Conservation (phyloP, 2,888 invertebrate species). For the Eupithecia inturbata region DNA sequence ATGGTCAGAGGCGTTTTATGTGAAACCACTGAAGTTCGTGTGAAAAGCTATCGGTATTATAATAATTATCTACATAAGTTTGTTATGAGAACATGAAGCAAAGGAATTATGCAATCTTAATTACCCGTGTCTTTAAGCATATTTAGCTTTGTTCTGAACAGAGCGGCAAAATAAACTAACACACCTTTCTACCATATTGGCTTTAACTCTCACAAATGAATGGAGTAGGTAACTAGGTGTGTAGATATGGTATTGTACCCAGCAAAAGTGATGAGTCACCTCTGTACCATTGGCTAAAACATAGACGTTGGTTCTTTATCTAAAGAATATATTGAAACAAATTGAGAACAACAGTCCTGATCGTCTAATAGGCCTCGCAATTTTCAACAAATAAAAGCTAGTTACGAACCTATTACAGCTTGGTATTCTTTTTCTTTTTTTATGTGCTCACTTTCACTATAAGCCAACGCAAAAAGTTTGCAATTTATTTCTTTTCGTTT, state of each 20-base stretch:
- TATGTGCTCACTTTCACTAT: conserved; percentile 72
- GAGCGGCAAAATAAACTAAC: background rate
- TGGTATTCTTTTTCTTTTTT: conserved; percentile 48
- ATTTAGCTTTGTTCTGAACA: background rate
- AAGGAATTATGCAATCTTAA: conserved; percentile 1
- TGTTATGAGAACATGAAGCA: conserved; percentile 8
- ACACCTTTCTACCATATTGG: background rate
- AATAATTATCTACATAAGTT: conserved; percentile 19
- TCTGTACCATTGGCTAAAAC: conserved; percentile 27
- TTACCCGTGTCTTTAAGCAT: background rate
- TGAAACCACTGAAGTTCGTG: conserved; percentile 68
- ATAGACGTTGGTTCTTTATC: conserved; percentile 51
- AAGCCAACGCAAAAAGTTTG: conserved; percentile 64
- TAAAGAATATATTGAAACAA: conserved; percentile 54
- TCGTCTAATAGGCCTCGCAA: conserved; percentile 46
- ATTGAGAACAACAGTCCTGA: conserved; percentile 53
- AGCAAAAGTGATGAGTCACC: background rate
- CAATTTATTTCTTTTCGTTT: conserved; percentile 69
- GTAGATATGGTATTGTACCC: background rate
- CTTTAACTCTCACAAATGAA: background rate
- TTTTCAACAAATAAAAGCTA: conserved; percentile 46
- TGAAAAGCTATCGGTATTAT: conserved; percentile 60
- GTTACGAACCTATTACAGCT: conserved; percentile 47
- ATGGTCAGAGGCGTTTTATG: conserved; percentile 72
- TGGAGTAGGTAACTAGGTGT: background rate